Base-by-base conservation (phyloP, 2,113 vertebrate species). In the Macroglossus sobrinus region DNA sequence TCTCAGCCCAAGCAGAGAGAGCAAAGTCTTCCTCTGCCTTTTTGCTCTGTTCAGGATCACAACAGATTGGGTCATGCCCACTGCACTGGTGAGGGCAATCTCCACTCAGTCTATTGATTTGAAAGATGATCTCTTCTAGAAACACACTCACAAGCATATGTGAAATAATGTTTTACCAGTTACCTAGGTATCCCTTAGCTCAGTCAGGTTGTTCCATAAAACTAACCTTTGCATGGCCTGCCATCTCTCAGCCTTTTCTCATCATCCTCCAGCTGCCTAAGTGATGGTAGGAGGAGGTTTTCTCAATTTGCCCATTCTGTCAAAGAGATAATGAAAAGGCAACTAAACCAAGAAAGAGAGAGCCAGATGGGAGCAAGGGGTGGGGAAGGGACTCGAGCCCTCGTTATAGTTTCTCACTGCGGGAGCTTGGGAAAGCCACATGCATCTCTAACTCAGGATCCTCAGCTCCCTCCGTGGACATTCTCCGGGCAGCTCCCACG, bases 51-150 rank as follows among this genome's bases (percentile, higher is more conserved):
- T 9, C 21, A 15, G 13, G 61, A 33, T 72, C 5, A 10, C 1
- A 0, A 0, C 0, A 35, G 53, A 1, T 35, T 11, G 30, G 59
- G 13, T 38, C 22, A 28, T 22, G 63, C 33, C 18, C 33, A 7
- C 18, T 4, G 2, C 24, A 24, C 1, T 14, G 84, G 6, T 18
- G 50, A 79, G 26, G 75, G 74, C 15, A 8, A 28, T 53, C 30
- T 63, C n/a, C 21, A 80, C 66, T n/a, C 33, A 0, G n/a, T 26
- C 64, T 40, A 2, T 28, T 4, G n/a, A 72, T 72, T 43, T 43
- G 15, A 63, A 63, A 28, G 55, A 66, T 88, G 26, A 55, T 35
- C 75, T 63, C 66, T 80, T 80, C 22, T 33, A 35, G 75, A 80
- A 66, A 43, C 74, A n/a, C 13, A 8, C 30, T 33, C 28, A 26